Conservation (phyloP, 2,113 vertebrate species). For the Carlito syrichta region DNA sequence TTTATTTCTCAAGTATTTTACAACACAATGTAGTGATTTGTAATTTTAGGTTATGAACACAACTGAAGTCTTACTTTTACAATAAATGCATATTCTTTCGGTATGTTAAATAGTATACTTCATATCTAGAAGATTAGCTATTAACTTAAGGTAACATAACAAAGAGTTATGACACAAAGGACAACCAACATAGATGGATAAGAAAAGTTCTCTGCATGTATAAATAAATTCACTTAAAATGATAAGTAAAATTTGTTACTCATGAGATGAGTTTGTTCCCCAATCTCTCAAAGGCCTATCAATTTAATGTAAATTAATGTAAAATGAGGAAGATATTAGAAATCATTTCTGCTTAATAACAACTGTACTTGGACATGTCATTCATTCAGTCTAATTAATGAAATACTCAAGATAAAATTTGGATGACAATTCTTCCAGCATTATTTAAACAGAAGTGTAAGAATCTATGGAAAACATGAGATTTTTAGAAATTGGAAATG, state of each 20-base stretch:
- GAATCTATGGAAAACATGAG: background rate
- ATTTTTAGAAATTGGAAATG: background rate
- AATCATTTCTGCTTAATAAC: background rate
- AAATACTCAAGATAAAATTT: background rate
- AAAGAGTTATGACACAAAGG: background rate
- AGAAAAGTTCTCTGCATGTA: background rate
- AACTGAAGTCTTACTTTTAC: background rate
- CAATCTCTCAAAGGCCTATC: background rate
- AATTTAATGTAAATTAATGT: conserved; percentile 31
- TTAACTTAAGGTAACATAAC: background rate
- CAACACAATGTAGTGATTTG: background rate
- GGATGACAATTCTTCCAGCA: background rate
- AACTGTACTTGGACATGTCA: background rate
- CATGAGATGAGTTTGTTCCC: background rate
- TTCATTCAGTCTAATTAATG: background rate
- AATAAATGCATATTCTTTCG: fast-evolving
- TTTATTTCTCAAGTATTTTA: background rate
- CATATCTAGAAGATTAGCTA: background rate
- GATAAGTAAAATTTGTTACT: background rate
- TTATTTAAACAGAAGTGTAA: background rate
- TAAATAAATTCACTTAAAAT: background rate
- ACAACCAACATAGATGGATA: background rate
- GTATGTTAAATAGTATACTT: background rate
- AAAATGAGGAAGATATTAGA: background rate
- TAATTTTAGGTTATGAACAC: background rate